Conservation (phyloP, 1,140 invertebrate genomes). For the Drosophila santomea region DNA sequence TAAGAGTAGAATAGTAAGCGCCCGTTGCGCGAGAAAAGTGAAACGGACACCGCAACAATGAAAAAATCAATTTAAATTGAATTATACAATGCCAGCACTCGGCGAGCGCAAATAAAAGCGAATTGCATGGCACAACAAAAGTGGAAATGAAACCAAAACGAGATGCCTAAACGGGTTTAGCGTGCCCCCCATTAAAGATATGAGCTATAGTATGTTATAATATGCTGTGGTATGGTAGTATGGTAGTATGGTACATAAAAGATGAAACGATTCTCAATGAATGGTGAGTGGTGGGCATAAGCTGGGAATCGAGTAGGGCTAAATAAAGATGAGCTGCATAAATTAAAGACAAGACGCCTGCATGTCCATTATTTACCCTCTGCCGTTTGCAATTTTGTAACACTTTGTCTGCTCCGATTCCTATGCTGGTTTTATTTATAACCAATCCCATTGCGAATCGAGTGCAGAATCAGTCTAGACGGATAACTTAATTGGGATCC, state of each 20-base stretch:
- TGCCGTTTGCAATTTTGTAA: slow-evolving; percentile 61
- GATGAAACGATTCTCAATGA: slow-evolving; percentile 66
- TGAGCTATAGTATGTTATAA: background rate
- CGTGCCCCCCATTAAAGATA: slow-evolving; percentile 25
- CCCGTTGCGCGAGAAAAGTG: slow-evolving; percentile 38
- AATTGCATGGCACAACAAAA: slow-evolving; percentile 54
- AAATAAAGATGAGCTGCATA: slow-evolving; percentile 79
- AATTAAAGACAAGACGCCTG: slow-evolving; percentile 54
- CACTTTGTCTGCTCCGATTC: slow-evolving; percentile 62
- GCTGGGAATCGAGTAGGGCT: slow-evolving; percentile 48
- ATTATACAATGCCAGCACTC: slow-evolving; percentile 66
- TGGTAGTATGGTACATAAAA: slow-evolving; percentile 8
- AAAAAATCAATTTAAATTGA: slow-evolving; percentile 78
- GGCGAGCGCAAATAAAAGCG: slow-evolving; percentile 32
- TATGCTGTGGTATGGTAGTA: background rate
- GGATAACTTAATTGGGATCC: slow-evolving; percentile 9
- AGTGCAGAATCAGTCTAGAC: slow-evolving; percentile 37
- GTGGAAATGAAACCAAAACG: slow-evolving; percentile 24
- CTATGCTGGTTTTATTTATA: slow-evolving; percentile 28
- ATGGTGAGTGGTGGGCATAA: slow-evolving; percentile 44
- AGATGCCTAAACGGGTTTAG: slow-evolving; percentile 64
- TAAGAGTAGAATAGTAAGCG: slow-evolving; percentile 14
- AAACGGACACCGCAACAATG: slow-evolving; percentile 36
- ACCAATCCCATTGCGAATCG: slow-evolving; percentile 25
- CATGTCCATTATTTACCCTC: background rate